phyloP scores from a whole-genome alignment of 2,797 vertebrate species.

The Hippoglossus hippoglossus region DNA sequence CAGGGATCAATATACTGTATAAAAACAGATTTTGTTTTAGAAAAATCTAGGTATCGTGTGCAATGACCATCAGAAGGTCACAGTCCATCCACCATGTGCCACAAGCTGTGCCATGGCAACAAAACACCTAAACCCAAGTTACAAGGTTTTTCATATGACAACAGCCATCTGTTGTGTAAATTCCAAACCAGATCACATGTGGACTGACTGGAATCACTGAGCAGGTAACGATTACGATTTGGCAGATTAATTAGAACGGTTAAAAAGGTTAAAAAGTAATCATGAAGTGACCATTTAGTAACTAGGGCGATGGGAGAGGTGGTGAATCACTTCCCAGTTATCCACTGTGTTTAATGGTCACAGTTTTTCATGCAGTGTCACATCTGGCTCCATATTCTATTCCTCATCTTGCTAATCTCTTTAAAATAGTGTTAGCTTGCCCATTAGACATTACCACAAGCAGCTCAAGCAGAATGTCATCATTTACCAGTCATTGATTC shows the following conservation, averaged over 20 bases:
- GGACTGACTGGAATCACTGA: slow-evolving; percentile 19
- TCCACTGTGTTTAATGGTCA: slow-evolving; percentile 42
- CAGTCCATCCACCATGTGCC: too few relatives aligned
- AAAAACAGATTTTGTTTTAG: background rate
- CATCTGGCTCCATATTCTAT: slow-evolving; percentile 57
- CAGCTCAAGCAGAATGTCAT: slow-evolving; percentile 59
- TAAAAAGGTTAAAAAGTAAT: slow-evolving; percentile 61
- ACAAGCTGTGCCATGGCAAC: background rate
- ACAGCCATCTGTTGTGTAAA: slow-evolving; percentile 14
- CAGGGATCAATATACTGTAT: background rate
- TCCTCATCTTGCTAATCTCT: slow-evolving; percentile 65
- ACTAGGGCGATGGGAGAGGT: slow-evolving; percentile 31
- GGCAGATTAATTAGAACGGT: slow-evolving; percentile 45
- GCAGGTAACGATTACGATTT: slow-evolving; percentile 5
- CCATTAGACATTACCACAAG: slow-evolving; percentile 66
- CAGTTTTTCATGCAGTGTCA: slow-evolving; percentile 60
- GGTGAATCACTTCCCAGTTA: slow-evolving; percentile 40
- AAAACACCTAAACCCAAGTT: background rate
- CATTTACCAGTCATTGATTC: slow-evolving; percentile 71
- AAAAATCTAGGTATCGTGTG: background rate
- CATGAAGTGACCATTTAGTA: slow-evolving; percentile 40
- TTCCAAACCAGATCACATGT: slow-evolving; percentile 19
- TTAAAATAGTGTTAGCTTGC: slow-evolving; percentile 66
- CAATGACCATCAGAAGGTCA: background rate
- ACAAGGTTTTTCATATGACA: background rate